phyloP scores from a whole-genome alignment of 2,113 vertebrate species.

The Malurus cyaneus region DNA sequence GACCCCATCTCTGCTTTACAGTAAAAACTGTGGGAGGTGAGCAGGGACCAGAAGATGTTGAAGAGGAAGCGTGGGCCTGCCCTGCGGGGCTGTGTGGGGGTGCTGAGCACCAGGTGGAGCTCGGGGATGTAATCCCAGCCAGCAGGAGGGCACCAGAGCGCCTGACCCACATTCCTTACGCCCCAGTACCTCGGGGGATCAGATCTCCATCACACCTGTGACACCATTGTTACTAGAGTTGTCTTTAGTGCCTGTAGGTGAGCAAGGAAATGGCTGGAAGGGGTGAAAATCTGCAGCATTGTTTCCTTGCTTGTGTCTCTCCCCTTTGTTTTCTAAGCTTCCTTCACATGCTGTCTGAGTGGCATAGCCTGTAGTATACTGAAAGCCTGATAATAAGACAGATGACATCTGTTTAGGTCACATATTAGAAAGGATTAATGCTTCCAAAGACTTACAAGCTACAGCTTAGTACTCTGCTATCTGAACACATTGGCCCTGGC shows the following conservation, averaged over 20 bases:
- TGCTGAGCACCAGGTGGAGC: not conserved
- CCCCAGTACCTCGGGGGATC: fast-evolving
- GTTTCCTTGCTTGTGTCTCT: not conserved
- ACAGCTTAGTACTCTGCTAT: slow-evolving; percentile 37
- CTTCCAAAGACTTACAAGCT: slow-evolving; percentile 28
- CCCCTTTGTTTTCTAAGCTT: not conserved
- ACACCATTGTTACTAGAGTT: fast-evolving
- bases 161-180: not conserved
- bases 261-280: not conserved
- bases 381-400: slow-evolving; percentile 31
- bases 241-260: fast-evolving
- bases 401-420: slow-evolving; percentile 49
- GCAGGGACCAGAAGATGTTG: not conserved
- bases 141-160: not conserved
- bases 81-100: fast-evolving
- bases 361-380: not conserved
- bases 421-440: slow-evolving; percentile 32
- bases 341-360: not conserved
- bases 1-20: not conserved
- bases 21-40: not conserved
- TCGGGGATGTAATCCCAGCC: not conserved
- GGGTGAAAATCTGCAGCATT: not conserved
- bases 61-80: not conserved
- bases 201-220: not conserved
- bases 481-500: not conserved